Evolutionary conservation across 2,888 invertebrate species (phyloP).

Genomic region (Diplazon laetatorius): DNA sequence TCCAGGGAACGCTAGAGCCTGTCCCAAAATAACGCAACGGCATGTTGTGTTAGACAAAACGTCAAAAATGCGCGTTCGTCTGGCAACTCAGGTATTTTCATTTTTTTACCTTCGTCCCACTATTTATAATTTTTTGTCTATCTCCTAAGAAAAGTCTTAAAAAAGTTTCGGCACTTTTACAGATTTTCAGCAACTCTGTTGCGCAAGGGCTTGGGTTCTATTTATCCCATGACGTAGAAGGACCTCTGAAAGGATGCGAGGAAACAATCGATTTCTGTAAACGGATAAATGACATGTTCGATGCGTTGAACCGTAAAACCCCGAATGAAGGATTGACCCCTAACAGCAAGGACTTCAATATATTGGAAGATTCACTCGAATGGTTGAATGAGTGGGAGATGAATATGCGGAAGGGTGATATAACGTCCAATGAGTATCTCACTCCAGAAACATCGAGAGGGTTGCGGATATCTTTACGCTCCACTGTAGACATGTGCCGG

Average conservation of each 20-base stretch:
- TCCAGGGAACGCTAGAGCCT: conserved; percentile 38
- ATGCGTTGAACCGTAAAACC: conserved; percentile 18
- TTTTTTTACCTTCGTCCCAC: not conserved
- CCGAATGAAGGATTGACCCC: conserved; percentile 4
- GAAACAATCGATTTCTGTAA: conserved; percentile 45
- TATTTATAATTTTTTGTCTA: not conserved
- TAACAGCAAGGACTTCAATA: not conserved
- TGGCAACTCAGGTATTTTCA: conserved; percentile 48
- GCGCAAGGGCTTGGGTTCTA: not conserved
- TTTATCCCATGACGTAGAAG: not conserved
- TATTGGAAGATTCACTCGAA: conserved; percentile 40
- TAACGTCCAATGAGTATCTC: conserved; percentile 30
- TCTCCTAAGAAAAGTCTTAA: no score
- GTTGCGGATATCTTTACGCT: conserved; percentile 36
- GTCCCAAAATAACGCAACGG: conserved; percentile 45
- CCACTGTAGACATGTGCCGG: conserved; percentile 37
- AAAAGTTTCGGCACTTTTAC: not conserved
- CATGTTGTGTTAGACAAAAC: conserved; percentile 41
- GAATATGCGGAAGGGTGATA: conserved; percentile 12
- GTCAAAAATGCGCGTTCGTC: conserved; percentile 20
- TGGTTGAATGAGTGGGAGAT: conserved; percentile 42
- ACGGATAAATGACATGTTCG: conserved; percentile 39
- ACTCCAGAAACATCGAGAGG: conserved; percentile 36
- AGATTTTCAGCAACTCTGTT: conserved; percentile 11
- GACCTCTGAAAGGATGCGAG: conserved; percentile 41